phyloP scores from a whole-genome alignment of 2,888 invertebrate genomes.

The Xestobium rufovillosum region DNA sequence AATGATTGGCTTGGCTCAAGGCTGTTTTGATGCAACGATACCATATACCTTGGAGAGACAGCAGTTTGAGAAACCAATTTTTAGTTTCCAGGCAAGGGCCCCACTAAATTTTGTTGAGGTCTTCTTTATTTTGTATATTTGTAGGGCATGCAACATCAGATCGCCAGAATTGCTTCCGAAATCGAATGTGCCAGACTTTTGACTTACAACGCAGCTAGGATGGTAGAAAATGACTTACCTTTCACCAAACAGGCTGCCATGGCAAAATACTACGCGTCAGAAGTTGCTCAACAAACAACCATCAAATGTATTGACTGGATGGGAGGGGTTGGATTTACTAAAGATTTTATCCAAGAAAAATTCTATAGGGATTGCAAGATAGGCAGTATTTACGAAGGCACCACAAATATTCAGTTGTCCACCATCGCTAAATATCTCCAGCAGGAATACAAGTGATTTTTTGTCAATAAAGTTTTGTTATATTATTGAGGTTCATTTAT shows the following conservation, averaged over 20 bases:
- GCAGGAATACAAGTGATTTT: conserved; percentile 51
- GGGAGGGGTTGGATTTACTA: conserved; percentile 96
- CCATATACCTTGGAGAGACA: conserved; percentile 90
- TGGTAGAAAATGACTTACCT: conserved; percentile 75
- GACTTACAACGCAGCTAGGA: conserved; percentile 89
- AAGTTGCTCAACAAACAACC: conserved; percentile 81
- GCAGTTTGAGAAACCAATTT: conserved; percentile 87
- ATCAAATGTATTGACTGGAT: conserved; percentile 96
- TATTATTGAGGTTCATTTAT: too few species aligned
- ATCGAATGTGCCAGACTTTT: conserved; percentile 84
- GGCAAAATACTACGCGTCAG: conserved; percentile 84
- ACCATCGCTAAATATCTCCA: conserved; percentile 90
- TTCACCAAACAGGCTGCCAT: conserved; percentile 93
- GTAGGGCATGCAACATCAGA: conserved; percentile 92
- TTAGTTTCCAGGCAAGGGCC: conserved; percentile 73
- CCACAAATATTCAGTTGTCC: conserved; percentile 92
- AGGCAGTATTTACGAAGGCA: conserved; percentile 94
- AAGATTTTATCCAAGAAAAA: conserved; percentile 93
- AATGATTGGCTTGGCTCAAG: conserved; percentile 93
- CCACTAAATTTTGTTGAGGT: too few species aligned
- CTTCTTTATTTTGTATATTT: too few species aligned
- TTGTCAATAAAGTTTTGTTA: too few species aligned
- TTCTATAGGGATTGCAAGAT: conserved; percentile 90
- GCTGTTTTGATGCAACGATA: conserved; percentile 90
- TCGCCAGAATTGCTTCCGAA: conserved; percentile 80